These are phyloP conservation scores for Azorinus chamasolen DNA, from an alignment of 2,888 invertebrate species.

Conservation along the genomic window DNA sequence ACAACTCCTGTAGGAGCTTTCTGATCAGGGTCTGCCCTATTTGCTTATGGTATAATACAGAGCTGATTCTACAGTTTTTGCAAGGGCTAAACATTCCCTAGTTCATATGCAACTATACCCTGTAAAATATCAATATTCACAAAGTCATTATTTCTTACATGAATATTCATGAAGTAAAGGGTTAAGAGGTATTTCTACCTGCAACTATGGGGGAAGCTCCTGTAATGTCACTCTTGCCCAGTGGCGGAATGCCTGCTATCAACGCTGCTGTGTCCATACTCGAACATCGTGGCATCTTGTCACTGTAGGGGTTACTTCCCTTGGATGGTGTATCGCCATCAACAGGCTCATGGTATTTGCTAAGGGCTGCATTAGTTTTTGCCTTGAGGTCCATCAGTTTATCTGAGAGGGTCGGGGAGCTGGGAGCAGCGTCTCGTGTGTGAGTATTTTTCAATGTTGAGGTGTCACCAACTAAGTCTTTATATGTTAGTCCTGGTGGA, in stretches of 20 bases:
- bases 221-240: constrained; percentile 67
- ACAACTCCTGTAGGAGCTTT: no score
- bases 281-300: constrained; percentile 61
- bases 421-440: constrained; percentile 16
- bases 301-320: constrained; percentile 40
- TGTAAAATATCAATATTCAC: neutral
- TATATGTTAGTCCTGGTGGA: constrained; percentile 55
- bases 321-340: constrained; percentile 50
- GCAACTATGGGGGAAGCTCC: constrained; percentile 72
- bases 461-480: constrained; percentile 55
- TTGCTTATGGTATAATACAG: no score
- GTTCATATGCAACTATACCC: no score
- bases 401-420: constrained; percentile 45
- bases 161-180: no score
- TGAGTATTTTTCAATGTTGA: constrained; percentile 41
- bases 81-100: no score
- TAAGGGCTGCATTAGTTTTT: constrained; percentile 51
- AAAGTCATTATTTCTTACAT: no score
- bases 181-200: constrained; percentile 36
- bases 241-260: constrained; percentile 68
- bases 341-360: constrained; percentile 49
- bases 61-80: no score
- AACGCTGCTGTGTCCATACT: constrained; percentile 74
- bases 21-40: no score
- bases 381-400: constrained; percentile 52